Conservation (phyloP, 2,888 invertebrate species). For the Patella caerulea region DNA sequence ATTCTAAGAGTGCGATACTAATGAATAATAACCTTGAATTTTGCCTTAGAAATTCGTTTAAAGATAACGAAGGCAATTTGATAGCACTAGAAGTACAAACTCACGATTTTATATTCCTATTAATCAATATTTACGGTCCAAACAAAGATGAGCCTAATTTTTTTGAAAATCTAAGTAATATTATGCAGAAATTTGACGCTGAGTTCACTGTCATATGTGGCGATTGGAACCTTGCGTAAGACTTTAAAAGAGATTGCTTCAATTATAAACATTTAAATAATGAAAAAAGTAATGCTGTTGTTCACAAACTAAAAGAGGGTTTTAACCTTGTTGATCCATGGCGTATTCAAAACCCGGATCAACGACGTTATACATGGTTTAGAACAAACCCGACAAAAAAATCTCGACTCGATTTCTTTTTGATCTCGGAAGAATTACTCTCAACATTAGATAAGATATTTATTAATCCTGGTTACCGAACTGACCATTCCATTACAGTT, state of each 20-base stretch:
- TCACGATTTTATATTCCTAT: not conserved
- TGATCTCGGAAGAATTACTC: slow-evolving; percentile 3
- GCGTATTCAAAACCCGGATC: slow-evolving; percentile 11
- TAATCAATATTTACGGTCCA: not conserved
- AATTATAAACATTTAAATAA: not conserved
- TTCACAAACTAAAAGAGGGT: not conserved
- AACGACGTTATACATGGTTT: slow-evolving; percentile 23
- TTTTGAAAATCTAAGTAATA: not conserved
- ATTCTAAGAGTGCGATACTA: not conserved
- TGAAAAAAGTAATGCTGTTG: not conserved
- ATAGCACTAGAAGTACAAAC: not conserved
- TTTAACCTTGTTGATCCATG: not conserved
- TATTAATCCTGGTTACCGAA: no score
- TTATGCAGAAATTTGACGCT: not conserved
- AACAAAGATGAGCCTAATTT: not conserved
- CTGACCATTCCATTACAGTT: no score
- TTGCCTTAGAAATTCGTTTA: not conserved
- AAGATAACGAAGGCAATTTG: not conserved
- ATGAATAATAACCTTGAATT: not conserved
- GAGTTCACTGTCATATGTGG: not conserved
- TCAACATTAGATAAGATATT: not conserved
- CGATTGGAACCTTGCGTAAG: not conserved
- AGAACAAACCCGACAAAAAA: slow-evolving; percentile 1
- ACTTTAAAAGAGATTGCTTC: not conserved
- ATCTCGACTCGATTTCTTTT: slow-evolving; percentile 15